Conservation (phyloP, 2,113 vertebrate species). For the Gobius niger region DNA sequence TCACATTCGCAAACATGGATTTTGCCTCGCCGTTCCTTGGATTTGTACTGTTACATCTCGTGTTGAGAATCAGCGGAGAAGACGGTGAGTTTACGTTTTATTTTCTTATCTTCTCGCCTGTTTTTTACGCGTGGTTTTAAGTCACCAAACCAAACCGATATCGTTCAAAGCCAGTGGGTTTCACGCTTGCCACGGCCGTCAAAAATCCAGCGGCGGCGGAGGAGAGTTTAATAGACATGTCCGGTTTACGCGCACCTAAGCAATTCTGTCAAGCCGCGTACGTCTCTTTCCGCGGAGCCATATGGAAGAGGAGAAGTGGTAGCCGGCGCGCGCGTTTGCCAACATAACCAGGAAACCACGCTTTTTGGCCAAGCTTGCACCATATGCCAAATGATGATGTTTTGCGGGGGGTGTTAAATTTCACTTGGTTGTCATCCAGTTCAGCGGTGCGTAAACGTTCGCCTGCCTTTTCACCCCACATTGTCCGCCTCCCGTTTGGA, state of each 20-base stretch:
- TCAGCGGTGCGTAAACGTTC: conserved; percentile 16
- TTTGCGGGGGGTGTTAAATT: neutral
- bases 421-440: neutral
- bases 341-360: too few species aligned
- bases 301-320: neutral
- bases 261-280: neutral
- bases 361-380: neutral
- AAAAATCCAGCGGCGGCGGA: neutral
- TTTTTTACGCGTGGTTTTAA: conserved; percentile 11
- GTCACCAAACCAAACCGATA: conserved; percentile 1
- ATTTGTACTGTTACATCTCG: conserved; percentile 79
- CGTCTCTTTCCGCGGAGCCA: neutral
- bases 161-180: neutral
- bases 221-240: neutral
- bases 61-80: conserved; percentile 73
- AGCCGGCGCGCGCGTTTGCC: neutral
- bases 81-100: conserved; percentile 78
- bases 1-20: conserved; percentile 81
- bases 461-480: conserved; percentile 14
- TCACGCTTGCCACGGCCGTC: too few species aligned
- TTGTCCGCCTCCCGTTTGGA: conserved; percentile 30
- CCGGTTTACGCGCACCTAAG: neutral
- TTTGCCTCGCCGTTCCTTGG: conserved; percentile 77
- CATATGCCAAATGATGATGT: conserved; percentile 1
- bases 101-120: conserved; percentile 8